Evolutionary conservation across 2,888 invertebrate genomes (phyloP).

Genomic region (Netelia inedita): DNA sequence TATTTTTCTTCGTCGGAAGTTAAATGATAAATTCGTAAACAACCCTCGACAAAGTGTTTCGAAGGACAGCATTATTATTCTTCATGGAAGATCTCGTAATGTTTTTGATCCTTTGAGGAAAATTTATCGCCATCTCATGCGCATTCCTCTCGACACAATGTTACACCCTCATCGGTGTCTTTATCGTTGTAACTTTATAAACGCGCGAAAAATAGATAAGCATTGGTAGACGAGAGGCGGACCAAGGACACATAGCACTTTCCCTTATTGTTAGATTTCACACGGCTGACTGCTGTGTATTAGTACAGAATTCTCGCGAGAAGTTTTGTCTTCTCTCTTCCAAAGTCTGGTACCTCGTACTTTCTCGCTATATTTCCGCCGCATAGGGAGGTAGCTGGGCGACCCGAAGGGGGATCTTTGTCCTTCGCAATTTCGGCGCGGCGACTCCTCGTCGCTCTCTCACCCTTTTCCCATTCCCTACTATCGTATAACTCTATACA

Average conservation of each 20-base stretch:
- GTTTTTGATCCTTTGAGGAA: conserved; percentile 31
- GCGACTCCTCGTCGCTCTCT: conserved; percentile 22
- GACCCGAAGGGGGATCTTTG: conserved; percentile 29
- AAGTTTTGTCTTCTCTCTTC: conserved; percentile 61
- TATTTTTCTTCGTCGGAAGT: not conserved
- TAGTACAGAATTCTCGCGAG: conserved; percentile 56
- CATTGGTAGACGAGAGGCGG: conserved; percentile 64
- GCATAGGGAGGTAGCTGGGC: conserved; percentile 1
- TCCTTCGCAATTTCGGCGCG: conserved; percentile 48
- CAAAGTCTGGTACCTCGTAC: conserved; percentile 44
- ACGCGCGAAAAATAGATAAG: conserved; percentile 25
- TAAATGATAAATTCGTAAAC: conserved; percentile 7
- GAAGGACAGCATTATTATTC: conserved; percentile 28
- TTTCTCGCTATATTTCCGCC: conserved; percentile 35
- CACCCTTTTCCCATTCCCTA: conserved; percentile 21
- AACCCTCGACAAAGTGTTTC: conserved; percentile 11
- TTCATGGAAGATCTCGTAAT: conserved; percentile 18
- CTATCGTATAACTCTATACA: not conserved
- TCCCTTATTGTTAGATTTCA: conserved; percentile 67
- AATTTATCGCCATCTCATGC: conserved; percentile 41
- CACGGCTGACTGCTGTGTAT: conserved; percentile 52
- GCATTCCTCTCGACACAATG: conserved; percentile 4
- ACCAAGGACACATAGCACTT: conserved; percentile 54
- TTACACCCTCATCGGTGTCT: not conserved
- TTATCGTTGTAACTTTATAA: conserved; percentile 51